These are phyloP conservation scores for Dynastes maya DNA, from an alignment of 2,888 invertebrate species.

Conservation along the genomic window DNA sequence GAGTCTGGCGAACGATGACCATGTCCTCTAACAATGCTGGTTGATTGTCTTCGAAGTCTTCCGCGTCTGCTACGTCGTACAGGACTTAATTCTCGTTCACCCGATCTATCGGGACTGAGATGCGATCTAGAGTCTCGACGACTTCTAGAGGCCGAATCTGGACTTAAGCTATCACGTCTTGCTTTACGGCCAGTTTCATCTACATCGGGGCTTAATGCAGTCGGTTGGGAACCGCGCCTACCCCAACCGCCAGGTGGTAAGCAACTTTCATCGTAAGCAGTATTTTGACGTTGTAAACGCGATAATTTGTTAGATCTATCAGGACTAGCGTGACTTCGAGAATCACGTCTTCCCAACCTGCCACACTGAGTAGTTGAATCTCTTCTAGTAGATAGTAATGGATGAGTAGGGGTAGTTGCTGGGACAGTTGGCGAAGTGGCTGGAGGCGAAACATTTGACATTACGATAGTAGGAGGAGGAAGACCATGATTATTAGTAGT, in stretches of 20 bases:
- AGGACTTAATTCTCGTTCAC: slow-evolving; percentile 87
- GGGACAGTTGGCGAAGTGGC: slow-evolving; percentile 82
- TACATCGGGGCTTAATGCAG: slow-evolving; percentile 86
- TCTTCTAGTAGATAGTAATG: slow-evolving; percentile 74
- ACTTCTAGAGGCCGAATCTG: slow-evolving; percentile 87
- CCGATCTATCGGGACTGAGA: slow-evolving; percentile 85
- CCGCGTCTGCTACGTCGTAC: slow-evolving; percentile 80
- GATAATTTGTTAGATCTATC: slow-evolving; percentile 73
- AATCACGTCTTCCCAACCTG: slow-evolving; percentile 77
- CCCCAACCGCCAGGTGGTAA: slow-evolving; percentile 79
- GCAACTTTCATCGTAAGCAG: slow-evolving; percentile 89
- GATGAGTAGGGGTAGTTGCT: slow-evolving; percentile 72
- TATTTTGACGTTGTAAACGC: slow-evolving; percentile 86
- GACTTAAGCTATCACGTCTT: slow-evolving; percentile 89
- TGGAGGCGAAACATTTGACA: slow-evolving; percentile 87
- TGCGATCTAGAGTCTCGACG: slow-evolving; percentile 85
- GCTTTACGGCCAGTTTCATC: slow-evolving; percentile 81
- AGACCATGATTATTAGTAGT: slow-evolving; percentile 78
- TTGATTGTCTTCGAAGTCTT: slow-evolving; percentile 84
- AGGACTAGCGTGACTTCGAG: slow-evolving; percentile 78
- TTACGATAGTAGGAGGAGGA: slow-evolving; percentile 85
- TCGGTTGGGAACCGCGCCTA: slow-evolving; percentile 87
- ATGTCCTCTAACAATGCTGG: slow-evolving; percentile 78
- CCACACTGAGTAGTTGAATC: slow-evolving; percentile 92
- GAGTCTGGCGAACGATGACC: slow-evolving; percentile 78